Percentiles rank a stretch among this genome's conserved stretches.
phyloP scores from a whole-genome alignment of 2,888 invertebrate species.

The Drosophila niveifrons region DNA sequence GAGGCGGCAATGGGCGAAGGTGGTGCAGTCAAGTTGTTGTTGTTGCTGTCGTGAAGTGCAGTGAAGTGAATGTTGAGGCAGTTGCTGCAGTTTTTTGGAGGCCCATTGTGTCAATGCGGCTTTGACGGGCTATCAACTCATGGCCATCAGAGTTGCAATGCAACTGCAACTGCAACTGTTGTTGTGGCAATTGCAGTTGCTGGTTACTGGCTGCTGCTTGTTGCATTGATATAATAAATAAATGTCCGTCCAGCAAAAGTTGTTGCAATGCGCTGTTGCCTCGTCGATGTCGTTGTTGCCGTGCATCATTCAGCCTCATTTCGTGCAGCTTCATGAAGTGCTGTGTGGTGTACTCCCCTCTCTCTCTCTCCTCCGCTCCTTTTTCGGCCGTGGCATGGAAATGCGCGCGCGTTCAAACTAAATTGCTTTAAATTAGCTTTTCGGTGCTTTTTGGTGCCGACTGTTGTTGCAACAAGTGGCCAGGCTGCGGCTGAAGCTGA shows the following conservation, averaged over 20 bases:
- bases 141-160: constrained; percentile 66
- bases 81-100: constrained; percentile 38
- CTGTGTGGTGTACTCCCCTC: constrained; percentile 35
- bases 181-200: constrained; percentile 20
- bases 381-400: constrained; percentile 65
- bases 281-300: constrained; percentile 42
- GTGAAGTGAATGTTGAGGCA: constrained; percentile 41
- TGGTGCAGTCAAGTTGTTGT: constrained; percentile 24
- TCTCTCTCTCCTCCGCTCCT: not conserved
- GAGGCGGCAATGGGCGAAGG: constrained; percentile 24
- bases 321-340: constrained; percentile 62
- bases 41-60: constrained; percentile 23
- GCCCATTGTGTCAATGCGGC: constrained; percentile 73
- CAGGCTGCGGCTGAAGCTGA: constrained; percentile 5
- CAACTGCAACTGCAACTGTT: constrained; percentile 7
- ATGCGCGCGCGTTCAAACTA: constrained; percentile 81
- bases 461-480: constrained; percentile 65
- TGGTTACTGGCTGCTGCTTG: constrained; percentile 28
- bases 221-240: constrained; percentile 76
- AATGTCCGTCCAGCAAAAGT: constrained; percentile 55
- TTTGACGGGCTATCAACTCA: constrained; percentile 71
- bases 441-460: constrained; percentile 50
- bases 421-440: constrained; percentile 84
- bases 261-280: constrained; percentile 38
- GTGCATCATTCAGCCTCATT: constrained; percentile 74